Conservation (phyloP, 2,888 invertebrate genomes). For the Leuctra nigra region DNA sequence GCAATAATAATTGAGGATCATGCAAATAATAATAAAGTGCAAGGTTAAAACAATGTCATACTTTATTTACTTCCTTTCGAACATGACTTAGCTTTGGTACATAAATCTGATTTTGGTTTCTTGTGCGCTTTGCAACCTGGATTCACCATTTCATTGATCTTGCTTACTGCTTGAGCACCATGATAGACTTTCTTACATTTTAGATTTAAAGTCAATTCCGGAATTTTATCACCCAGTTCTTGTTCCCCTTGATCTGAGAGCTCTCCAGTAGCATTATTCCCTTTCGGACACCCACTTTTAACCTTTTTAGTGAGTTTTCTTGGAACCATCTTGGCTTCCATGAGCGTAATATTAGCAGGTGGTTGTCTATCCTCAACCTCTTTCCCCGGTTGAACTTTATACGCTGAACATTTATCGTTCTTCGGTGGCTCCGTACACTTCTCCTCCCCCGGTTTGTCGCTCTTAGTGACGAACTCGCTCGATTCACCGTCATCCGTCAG, state of each 20-base stretch:
- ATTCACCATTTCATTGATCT: background rate
- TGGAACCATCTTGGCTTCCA: too few species aligned
- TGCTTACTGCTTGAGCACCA: conserved; percentile 35
- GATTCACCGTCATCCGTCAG: background rate
- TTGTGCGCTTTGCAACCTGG: too few species aligned
- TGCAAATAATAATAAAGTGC: too few species aligned
- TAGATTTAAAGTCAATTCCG: conserved; percentile 37
- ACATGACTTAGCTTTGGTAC: too few species aligned
- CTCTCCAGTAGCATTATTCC: background rate
- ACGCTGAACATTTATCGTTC: background rate
- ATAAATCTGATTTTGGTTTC: too few species aligned
- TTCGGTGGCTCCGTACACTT: background rate
- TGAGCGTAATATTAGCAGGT: conserved; percentile 35
- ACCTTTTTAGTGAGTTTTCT: too few species aligned
- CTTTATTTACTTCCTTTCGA: too few species aligned
- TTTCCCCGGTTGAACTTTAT: background rate
- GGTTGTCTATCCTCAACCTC: conserved; percentile 35
- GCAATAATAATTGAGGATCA: too few species aligned
- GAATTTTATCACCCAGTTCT: conserved; percentile 39
- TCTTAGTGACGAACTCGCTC: background rate
- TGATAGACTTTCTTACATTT: conserved; percentile 35
- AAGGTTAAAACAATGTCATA: too few species aligned
- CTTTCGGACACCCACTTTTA: background rate
- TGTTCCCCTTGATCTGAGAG: conserved; percentile 40
- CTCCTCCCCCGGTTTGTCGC: background rate